Evolutionary conservation across 1,140 invertebrate genomes (phyloP).

Genomic region (Drosophila quadrilineata): DNA sequence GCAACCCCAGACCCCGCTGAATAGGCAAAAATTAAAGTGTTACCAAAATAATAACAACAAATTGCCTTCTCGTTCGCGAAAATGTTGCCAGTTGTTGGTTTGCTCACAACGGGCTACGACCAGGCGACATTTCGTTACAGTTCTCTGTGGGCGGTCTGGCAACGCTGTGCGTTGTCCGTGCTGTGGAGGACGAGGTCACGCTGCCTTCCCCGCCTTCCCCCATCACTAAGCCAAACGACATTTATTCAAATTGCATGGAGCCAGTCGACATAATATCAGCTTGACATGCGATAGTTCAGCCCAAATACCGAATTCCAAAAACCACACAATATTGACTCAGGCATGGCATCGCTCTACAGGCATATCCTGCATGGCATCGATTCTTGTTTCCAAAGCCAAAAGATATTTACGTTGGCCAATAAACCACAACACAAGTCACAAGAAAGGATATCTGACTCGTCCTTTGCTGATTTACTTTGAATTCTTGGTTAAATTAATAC

Average conservation of each 20-base stretch:
- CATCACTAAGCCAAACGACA: slow-evolving; percentile 36
- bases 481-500: slow-evolving; percentile 3
- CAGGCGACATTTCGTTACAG: slow-evolving; percentile 32
- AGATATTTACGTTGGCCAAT: neutral
- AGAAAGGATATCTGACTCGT: neutral
- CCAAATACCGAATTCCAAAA: neutral
- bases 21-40: slow-evolving; percentile 70
- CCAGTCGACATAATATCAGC: slow-evolving; percentile 48
- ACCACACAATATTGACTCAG: slow-evolving; percentile 12
- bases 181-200: slow-evolving; percentile 32
- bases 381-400: neutral
- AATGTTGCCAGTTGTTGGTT: slow-evolving; percentile 68
- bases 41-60: slow-evolving; percentile 78
- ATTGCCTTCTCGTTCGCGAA: slow-evolving; percentile 48
- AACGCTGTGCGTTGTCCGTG: slow-evolving; percentile 2
- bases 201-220: slow-evolving; percentile 30
- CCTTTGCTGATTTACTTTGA: neutral
- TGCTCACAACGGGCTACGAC: slow-evolving; percentile 58
- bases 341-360: neutral
- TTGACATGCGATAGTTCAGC: slow-evolving; percentile 51
- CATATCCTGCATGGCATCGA: too few species aligned
- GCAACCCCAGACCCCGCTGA: neutral
- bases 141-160: slow-evolving; percentile 20
- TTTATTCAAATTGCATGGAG: slow-evolving; percentile 72
- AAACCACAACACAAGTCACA: neutral